phyloP scores from a whole-genome alignment of 2,113 vertebrate genomes.

The Chionomys nivalis region DNA sequence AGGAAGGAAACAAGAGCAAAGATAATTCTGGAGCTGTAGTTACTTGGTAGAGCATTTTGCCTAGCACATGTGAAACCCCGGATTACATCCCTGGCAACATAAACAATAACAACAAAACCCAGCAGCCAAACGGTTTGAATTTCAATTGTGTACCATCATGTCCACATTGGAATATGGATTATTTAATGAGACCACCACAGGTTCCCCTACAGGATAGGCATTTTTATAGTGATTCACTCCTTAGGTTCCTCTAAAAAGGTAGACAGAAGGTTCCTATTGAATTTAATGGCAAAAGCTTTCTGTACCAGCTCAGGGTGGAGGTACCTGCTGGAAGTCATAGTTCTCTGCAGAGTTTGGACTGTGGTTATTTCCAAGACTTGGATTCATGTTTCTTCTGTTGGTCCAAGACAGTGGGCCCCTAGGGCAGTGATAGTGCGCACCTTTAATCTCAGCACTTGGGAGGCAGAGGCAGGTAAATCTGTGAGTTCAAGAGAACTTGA shows the following conservation, averaged over 20 bases:
- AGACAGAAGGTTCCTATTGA: conserved; percentile 1
- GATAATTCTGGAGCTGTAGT: not conserved
- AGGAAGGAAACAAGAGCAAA: not conserved
- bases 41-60: not conserved
- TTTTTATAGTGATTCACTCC: conserved; percentile 9
- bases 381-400: not conserved
- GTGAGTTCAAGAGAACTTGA: not conserved
- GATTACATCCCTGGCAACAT: not conserved
- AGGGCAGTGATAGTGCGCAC: not conserved
- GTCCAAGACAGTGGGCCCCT: not conserved
- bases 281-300: conserved; percentile 8
- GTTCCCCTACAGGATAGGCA: not conserved
- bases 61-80: not conserved
- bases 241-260: conserved; percentile 34
- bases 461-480: not conserved
- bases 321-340: not conserved
- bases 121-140: not conserved
- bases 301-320: not conserved
- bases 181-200: not conserved
- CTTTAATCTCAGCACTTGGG: not conserved
- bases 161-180: not conserved
- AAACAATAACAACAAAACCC: not conserved
- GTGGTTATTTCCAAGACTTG: not conserved
- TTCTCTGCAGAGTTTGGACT: not conserved
- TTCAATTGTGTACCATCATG: not conserved